phyloP scores from a whole-genome alignment of 1,140 invertebrate species.

The Lepidurus apus region DNA sequence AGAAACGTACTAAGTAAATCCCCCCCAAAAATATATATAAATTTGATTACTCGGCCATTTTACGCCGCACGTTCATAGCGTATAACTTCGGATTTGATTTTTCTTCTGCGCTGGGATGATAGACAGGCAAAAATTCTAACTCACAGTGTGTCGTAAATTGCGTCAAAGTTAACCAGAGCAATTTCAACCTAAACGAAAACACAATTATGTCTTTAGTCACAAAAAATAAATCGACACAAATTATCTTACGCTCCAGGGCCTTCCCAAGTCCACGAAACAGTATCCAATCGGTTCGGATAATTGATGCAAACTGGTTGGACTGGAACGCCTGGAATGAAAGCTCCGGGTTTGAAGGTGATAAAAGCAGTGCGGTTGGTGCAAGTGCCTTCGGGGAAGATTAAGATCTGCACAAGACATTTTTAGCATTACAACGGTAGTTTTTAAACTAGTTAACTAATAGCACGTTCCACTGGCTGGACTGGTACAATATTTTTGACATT shows the following conservation, averaged over 20 bases:
- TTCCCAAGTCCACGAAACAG: slow-evolving; percentile 96
- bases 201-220: slow-evolving; percentile 1
- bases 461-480: neutral
- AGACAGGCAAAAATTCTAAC: slow-evolving; percentile 91
- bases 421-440: neutral
- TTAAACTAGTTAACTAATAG: neutral
- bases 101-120: slow-evolving; percentile 79
- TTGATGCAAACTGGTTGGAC: slow-evolving; percentile 89
- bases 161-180: slow-evolving; percentile 84
- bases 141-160: slow-evolving; percentile 85
- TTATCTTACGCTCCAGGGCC: slow-evolving; percentile 84
- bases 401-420: slow-evolving; percentile 55
- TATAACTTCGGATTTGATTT: slow-evolving; percentile 80
- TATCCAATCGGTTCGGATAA: slow-evolving; percentile 87
- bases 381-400: slow-evolving; percentile 94
- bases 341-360: slow-evolving; percentile 92
- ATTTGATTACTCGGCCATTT: slow-evolving; percentile 80
- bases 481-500: neutral
- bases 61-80: slow-evolving; percentile 79
- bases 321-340: slow-evolving; percentile 85
- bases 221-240: slow-evolving; percentile 29
- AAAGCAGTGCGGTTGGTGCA: slow-evolving; percentile 89
- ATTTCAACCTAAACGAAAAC: slow-evolving; percentile 58
- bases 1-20: slow-evolving; percentile 29
- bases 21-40: slow-evolving; percentile 3